A percentile compares a stretch with the other conserved stretches of the same genome.
phyloP scores from a whole-genome alignment of 2,888 invertebrate genomes.

The Exocentrus adspersus region DNA sequence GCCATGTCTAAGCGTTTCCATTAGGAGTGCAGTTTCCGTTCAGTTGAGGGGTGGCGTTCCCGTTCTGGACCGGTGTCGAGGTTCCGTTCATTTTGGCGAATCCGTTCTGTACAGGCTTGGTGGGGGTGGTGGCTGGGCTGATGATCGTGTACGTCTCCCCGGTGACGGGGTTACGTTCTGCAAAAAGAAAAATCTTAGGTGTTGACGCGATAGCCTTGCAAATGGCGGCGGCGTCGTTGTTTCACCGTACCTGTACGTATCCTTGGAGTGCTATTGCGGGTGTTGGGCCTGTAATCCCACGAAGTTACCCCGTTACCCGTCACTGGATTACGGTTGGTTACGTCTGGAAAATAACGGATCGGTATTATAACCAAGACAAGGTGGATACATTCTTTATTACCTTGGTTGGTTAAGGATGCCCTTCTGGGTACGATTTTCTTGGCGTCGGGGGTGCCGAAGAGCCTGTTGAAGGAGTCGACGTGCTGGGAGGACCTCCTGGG shows the following conservation, averaged over 20 bases:
- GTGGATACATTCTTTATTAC: slow-evolving; percentile 46
- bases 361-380: too few relatives aligned
- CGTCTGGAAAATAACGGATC: slow-evolving; percentile 59
- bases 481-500: slow-evolving; percentile 54
- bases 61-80: slow-evolving; percentile 50
- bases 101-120: slow-evolving; percentile 55
- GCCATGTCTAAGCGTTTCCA: slow-evolving; percentile 25
- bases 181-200: too few relatives aligned
- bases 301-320: slow-evolving; percentile 63
- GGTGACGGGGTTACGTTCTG: slow-evolving; percentile 63
- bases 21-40: slow-evolving; percentile 43
- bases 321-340: slow-evolving; percentile 62
- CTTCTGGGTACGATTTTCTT: slow-evolving; percentile 56
- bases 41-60: slow-evolving; percentile 47
- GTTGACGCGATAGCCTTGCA: too few relatives aligned
- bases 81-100: slow-evolving; percentile 52
- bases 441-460: slow-evolving; percentile 58
- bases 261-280: slow-evolving; percentile 54
- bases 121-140: slow-evolving; percentile 56
- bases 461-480: slow-evolving; percentile 60
- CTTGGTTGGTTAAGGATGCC: slow-evolving; percentile 61
- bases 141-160: slow-evolving; percentile 60
- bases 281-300: slow-evolving; percentile 57
- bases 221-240: too few relatives aligned
- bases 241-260: slow-evolving; percentile 58